A percentile compares a stretch with the other conserved stretches of the same genome.
Conservation (phyloP, 2,797 vertebrate species). For the Tarsius wallacei region DNA sequence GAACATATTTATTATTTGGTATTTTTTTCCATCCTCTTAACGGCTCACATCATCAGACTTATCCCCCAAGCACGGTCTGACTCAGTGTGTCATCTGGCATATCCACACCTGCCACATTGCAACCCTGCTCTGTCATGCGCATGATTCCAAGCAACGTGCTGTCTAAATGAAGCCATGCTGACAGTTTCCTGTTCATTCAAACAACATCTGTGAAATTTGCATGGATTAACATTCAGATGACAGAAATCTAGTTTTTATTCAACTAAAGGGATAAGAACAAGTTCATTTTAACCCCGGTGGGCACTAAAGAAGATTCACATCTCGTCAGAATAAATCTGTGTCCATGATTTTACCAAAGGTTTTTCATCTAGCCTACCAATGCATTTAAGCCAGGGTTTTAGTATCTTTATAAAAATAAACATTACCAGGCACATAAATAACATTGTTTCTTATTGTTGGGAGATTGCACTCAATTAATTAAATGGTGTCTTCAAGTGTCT, state of each 20-base stretch:
- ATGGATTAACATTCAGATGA: slow-evolving; percentile 75
- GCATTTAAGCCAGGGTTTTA: background rate
- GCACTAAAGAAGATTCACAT: slow-evolving; percentile 1
- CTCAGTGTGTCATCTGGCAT: slow-evolving; percentile 65
- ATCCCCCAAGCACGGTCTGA: slow-evolving; percentile 44
- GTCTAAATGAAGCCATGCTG: slow-evolving; percentile 60
- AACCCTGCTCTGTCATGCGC: slow-evolving; percentile 23
- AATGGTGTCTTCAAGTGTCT: background rate
- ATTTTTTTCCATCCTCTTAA: slow-evolving; percentile 3
- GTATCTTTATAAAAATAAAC: slow-evolving; percentile 10
- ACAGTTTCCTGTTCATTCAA: slow-evolving; percentile 74
- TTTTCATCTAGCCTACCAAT: slow-evolving; percentile 30
- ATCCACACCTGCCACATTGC: slow-evolving; percentile 49
- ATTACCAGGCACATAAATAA: background rate
- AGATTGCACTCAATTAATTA: slow-evolving; percentile 29
- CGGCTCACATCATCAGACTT: slow-evolving; percentile 51
- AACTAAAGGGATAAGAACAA: slow-evolving; percentile 11
- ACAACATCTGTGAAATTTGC: slow-evolving; percentile 77
- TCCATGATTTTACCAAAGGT: slow-evolving; percentile 39
- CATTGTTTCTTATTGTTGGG: slow-evolving; percentile 32
- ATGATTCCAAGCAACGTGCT: slow-evolving; percentile 61
- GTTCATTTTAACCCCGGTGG: slow-evolving; percentile 32
- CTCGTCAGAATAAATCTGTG: slow-evolving; percentile 9
- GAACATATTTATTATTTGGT: slow-evolving; percentile 52
- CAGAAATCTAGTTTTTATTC: slow-evolving; percentile 73